Evolutionary conservation across 2,797 vertebrate genomes (phyloP), one percentile per base, ranked within the genome.

Genomic region (Spheniscus humboldti): DNA sequence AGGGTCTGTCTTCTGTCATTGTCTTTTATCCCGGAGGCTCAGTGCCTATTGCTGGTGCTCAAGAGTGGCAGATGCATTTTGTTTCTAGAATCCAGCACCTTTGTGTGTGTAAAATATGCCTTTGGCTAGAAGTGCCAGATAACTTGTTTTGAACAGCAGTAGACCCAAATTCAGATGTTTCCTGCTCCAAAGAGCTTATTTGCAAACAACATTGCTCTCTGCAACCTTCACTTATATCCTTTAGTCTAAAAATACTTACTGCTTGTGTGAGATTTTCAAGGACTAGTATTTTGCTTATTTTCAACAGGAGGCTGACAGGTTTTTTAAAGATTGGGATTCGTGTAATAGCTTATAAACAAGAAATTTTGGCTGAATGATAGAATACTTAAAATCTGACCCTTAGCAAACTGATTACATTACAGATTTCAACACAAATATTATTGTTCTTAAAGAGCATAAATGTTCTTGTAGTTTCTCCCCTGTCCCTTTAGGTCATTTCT

Each of bases 221-320:
- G 2, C 88, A 94, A 78, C 81, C 81, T 95, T 96, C 68, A 62
- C 53, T 88, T 63, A 19, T 63, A 53, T 86, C 37, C 73, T 75
- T 69, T 52, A 48, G 73, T 91, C 78, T 93, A 95, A 97, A 94
- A 95, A 92, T 86, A 93, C 68, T 76, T 84, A 30, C n/a, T 73
- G 48, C 53, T 86, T 62, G 20, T 83, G 57, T 30, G 50, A 80
- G 47, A n/a, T 75, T 80, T 37, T 88, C 89, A 90, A 88, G 79
- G 79, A 72, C 79, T 73, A 41, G 23, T 27, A 27, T 82, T 92
- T 75, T 25, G 27, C 60, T 86, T 80, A 22, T 93, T 96, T 95
- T 80, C 64, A 82, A 31, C 20, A 76, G 59, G 69, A 92, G 53
- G 7, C n/a, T 2, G 4, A 35, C 48, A 45, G 64, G 8, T 15